These are phyloP conservation scores for Ranitomeya imitator DNA, from an alignment of 2,113 vertebrate species.

Conservation along the genomic window DNA sequence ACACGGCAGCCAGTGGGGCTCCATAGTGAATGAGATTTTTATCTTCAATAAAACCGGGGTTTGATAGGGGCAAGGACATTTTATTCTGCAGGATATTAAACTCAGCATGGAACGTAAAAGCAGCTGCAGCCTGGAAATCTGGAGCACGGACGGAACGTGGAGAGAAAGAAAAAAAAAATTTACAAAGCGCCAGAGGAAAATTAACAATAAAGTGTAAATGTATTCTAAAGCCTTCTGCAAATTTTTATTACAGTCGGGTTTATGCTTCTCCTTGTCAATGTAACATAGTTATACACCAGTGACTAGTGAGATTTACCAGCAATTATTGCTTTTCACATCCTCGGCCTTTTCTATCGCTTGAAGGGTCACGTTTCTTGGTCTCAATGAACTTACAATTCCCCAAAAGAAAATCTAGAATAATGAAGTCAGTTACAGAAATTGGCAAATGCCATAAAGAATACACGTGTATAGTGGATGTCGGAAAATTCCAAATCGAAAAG, in stretches of 20 bases:
- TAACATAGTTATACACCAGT: not conserved
- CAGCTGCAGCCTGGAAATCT: conserved; percentile 52
- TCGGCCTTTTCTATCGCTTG: not conserved
- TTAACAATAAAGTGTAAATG: conserved; percentile 44
- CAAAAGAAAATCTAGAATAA: not conserved
- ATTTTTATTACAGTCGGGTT: conserved; percentile 20
- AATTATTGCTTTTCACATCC: not conserved
- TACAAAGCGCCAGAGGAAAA: conserved; percentile 40
- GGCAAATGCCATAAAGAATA: too few species aligned
- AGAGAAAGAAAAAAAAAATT: conserved; percentile 13
- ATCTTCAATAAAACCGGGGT: conserved; percentile 46
- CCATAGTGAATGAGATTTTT: conserved; percentile 51
- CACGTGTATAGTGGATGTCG: too few species aligned
- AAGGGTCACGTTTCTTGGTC: not conserved
- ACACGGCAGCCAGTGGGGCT: conserved; percentile 44
- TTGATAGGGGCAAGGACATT: conserved; percentile 42
- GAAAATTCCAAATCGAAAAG: too few species aligned
- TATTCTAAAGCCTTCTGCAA: conserved; percentile 32
- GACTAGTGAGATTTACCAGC: not conserved
- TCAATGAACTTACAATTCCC: not conserved
- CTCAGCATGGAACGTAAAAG: conserved; percentile 50
- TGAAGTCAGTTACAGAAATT: not conserved
- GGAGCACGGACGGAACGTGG: conserved; percentile 2
- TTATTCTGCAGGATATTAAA: conserved; percentile 58
- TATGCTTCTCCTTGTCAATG: conserved; percentile 12